Conservation (phyloP, 2,113 vertebrate species). For the Microtus pennsylvanicus region DNA sequence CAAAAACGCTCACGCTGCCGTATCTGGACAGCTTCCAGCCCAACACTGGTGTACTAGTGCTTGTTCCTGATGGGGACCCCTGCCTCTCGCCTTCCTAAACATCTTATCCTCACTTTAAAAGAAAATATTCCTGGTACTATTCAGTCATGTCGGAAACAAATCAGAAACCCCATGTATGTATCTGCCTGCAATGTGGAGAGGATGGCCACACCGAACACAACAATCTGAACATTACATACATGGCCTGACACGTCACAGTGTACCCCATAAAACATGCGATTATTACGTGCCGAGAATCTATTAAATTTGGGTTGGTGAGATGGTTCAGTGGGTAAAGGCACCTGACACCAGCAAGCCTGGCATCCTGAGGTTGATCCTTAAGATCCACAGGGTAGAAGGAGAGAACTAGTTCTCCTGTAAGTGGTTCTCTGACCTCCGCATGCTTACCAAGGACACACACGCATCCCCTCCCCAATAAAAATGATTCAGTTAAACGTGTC, state of each 20-base stretch:
- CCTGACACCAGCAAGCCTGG: not conserved
- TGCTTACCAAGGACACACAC: not conserved
- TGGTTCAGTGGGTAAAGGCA: not conserved
- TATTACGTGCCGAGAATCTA: not conserved
- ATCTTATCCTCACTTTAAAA: not conserved
- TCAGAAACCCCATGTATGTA: fast-evolving
- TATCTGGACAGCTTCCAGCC: not conserved
- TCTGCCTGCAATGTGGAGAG: not conserved
- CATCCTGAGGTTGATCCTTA: too few species aligned
- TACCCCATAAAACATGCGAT: too few species aligned
- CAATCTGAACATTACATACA: not conserved
- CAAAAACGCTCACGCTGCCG: not conserved
- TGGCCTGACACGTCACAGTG: not conserved
- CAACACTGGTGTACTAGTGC: fast-evolving
- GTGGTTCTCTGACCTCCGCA: not conserved
- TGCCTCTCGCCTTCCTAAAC: not conserved
- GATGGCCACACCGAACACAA: too few species aligned
- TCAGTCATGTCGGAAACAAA: not conserved
- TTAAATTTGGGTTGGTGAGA: not conserved
- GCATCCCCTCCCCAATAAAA: not conserved
- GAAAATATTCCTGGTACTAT: not conserved
- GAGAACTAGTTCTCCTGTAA: not conserved
- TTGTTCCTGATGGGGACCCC: not conserved
- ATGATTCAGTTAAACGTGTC: not conserved
- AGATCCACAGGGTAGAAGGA: not conserved